A percentile compares a stretch with the other conserved stretches of the same genome.
phyloP scores from a whole-genome alignment of 2,888 invertebrate genomes.

The Synanthedon tipuliformis region DNA sequence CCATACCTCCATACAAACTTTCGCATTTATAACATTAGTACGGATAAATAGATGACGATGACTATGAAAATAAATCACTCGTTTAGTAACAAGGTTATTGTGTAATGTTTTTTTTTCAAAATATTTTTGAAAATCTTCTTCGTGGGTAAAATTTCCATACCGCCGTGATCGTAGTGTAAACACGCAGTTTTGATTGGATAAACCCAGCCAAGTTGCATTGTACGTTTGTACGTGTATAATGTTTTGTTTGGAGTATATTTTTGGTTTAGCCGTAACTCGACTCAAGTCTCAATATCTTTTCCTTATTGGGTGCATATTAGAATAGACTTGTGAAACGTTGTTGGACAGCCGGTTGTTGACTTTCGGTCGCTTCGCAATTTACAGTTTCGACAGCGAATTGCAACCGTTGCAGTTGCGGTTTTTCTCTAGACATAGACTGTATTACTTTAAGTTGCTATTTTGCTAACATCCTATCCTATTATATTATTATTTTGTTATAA shows the following conservation, averaged over 20 bases:
- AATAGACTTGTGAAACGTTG: constrained; percentile 24
- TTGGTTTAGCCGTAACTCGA: constrained; percentile 35
- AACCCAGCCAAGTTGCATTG: background rate
- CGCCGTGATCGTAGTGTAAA: constrained; percentile 28
- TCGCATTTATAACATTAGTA: no score
- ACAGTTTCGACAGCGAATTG: constrained; percentile 17
- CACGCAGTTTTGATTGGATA: constrained; percentile 16
- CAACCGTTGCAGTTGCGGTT: background rate
- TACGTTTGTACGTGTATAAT: constrained; percentile 12
- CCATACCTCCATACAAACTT: no score
- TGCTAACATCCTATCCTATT: no score
- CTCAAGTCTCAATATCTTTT: constrained; percentile 27
- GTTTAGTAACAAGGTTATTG: no score
- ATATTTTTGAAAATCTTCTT: no score
- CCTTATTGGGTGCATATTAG: constrained; percentile 32
- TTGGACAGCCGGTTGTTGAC: constrained; percentile 19
- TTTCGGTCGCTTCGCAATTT: constrained; percentile 17
- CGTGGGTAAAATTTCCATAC: no score
- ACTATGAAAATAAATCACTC: no score
- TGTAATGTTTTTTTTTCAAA: no score
- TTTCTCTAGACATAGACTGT: no score
- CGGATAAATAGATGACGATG: no score
- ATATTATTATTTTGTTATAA: no score
- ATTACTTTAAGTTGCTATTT: no score
- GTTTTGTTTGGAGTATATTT: constrained; percentile 34